Conservation (phyloP, 2,797 vertebrate species). For the Phataginus tricuspis region DNA sequence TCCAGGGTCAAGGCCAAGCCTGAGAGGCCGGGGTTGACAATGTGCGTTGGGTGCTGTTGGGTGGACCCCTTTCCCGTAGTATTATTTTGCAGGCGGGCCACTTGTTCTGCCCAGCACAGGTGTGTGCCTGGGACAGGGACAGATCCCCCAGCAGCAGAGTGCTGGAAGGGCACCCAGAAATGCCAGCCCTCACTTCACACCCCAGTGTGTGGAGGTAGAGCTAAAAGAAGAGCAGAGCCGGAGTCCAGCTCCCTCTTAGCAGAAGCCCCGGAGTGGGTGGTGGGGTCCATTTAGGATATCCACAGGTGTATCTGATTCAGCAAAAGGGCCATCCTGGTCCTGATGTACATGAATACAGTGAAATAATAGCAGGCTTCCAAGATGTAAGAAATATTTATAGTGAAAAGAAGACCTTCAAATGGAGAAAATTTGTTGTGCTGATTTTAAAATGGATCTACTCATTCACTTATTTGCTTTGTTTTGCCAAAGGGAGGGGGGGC, state of each 20-base stretch:
- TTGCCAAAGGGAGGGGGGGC: neutral
- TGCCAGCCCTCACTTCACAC: too few species aligned
- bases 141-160: too few species aligned
- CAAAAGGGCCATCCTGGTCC: neutral
- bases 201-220: neutral
- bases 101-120: neutral
- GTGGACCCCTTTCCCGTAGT: neutral
- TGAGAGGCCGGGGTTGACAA: neutral
- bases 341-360: neutral
- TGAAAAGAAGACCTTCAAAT: neutral
- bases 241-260: neutral
- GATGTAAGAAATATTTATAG: neutral
- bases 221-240: neutral
- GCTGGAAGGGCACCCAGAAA: neutral
- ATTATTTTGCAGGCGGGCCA: neutral
- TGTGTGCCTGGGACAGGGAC: neutral
- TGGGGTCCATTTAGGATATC: neutral
- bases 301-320: neutral
- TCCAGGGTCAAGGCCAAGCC: fast-evolving
- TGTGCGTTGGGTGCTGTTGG: fast-evolving
- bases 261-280: too few species aligned
- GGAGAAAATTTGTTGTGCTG: neutral
- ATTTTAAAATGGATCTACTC: neutral
- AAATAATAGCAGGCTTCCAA: neutral
- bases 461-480: neutral